Conservation (phyloP, 2,797 vertebrate species). For the Perodicticus potto region DNA sequence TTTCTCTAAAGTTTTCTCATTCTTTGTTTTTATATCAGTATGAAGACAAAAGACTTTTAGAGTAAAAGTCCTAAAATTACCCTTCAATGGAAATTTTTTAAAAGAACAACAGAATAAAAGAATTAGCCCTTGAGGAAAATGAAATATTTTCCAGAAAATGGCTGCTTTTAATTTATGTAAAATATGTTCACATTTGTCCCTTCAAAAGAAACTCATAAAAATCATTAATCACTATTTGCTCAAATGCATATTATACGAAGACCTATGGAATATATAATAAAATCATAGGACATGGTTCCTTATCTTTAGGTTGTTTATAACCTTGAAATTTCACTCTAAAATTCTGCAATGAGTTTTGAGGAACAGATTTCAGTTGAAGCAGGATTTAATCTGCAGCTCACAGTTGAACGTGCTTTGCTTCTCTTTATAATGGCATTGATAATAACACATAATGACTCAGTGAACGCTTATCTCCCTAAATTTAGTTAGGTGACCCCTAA, state of each 20-base stretch:
- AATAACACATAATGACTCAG: neutral
- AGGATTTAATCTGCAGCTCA: neutral
- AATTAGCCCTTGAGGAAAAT: neutral
- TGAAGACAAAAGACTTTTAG: slow-evolving; percentile 46
- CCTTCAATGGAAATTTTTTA: slow-evolving; percentile 41
- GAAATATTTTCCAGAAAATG: slow-evolving; percentile 26
- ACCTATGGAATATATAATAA: neutral
- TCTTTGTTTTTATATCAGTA: slow-evolving; percentile 17
- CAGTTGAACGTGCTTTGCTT: neutral
- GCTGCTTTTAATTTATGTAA: neutral
- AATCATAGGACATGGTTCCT: neutral
- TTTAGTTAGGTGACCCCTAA: neutral
- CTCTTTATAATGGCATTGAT: neutral
- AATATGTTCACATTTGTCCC: neutral
- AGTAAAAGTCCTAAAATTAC: slow-evolving; percentile 23
- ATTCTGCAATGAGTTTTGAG: slow-evolving; percentile 7
- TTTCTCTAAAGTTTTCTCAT: slow-evolving; percentile 53
- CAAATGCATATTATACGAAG: neutral
- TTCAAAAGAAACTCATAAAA: slow-evolving; percentile 24
- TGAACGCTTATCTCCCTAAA: neutral
- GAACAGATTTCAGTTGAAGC: neutral
- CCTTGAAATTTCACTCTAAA: neutral
- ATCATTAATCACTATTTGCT: neutral
- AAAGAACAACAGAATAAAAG: neutral
- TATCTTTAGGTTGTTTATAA: slow-evolving; percentile 43